phyloP scores from a whole-genome alignment of 2,888 invertebrate genomes.

The Megaustenia siamemsis region DNA sequence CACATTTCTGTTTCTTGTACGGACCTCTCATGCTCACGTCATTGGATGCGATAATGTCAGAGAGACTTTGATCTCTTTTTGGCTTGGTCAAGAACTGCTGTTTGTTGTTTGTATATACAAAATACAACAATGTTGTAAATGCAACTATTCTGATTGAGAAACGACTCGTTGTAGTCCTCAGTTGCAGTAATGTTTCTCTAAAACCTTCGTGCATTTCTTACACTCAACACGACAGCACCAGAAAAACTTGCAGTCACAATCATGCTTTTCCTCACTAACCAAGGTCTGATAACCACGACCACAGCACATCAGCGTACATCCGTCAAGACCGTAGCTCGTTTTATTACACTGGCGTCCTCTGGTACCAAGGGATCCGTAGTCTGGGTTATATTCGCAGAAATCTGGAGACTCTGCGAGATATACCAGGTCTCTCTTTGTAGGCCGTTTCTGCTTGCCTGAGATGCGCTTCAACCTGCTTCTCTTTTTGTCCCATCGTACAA shows the following conservation, averaged over 20 bases:
- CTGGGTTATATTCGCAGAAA: constrained; percentile 91
- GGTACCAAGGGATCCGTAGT: constrained; percentile 91
- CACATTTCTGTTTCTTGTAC: too few relatives aligned
- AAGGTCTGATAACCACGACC: constrained; percentile 90
- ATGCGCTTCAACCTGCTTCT: constrained; percentile 82
- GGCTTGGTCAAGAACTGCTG: too few relatives aligned
- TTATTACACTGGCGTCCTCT: constrained; percentile 90
- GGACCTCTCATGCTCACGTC: too few relatives aligned
- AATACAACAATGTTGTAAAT: too few relatives aligned
- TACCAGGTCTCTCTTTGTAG: constrained; percentile 93
- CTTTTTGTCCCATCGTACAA: constrained; percentile 84
- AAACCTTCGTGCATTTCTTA: constrained; percentile 86
- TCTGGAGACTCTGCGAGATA: constrained; percentile 94
- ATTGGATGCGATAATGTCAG: too few relatives aligned
- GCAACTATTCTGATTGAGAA: too few relatives aligned
- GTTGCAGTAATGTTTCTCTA: constrained; percentile 92
- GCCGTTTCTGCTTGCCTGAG: constrained; percentile 80
- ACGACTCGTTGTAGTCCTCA: constrained; percentile 74
- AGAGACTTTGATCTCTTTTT: too few relatives aligned
- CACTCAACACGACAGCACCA: constrained; percentile 95
- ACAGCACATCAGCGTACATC: constrained; percentile 92
- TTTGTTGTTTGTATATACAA: too few relatives aligned
- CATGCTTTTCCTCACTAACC: constrained; percentile 89
- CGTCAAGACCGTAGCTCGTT: constrained; percentile 91
- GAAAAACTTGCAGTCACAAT: constrained; percentile 92